Evolutionary conservation across 2,113 vertebrate genomes (phyloP), one percentile per base, ranked within the genome.

Genomic region (Pseudorhombus dupliciocellatus): DNA sequence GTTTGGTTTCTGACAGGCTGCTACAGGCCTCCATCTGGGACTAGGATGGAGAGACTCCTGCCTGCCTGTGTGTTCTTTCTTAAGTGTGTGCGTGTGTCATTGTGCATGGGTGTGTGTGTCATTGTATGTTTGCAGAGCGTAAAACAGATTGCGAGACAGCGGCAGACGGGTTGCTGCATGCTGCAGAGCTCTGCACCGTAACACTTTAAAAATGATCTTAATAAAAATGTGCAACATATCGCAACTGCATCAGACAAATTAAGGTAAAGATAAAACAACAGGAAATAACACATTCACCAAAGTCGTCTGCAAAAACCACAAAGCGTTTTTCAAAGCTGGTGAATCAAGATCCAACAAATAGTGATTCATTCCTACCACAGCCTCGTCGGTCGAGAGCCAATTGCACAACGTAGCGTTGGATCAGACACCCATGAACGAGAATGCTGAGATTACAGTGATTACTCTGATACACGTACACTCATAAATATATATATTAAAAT

Each of bases 1-100:
- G 66, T 77, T 84, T 74, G 73, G 76, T 83, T 86, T 79, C 76
- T 79, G 81, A 81, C 90, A 90, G 82, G 90, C 81, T 74, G 80
- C 80, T 77, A 85, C 90, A 90, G 72, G 90, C 63, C 86, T 37
- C 25, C 51, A 66, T 84, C 63, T 81, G 75, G 75, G 66, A 68
- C 73, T 55, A 63, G 68, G 75, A 71, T 28, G 65, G 50, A 64
- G 31, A 31, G 15, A 66, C 72, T 66, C 63, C 42, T 59, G 62
- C 54, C 42, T 63, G 59, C 20, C 7, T 21, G 46, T 44, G 55
- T 37, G 25, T 25, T 21, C 22, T 55, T 46, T 24, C 20, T 6
- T 56, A 8, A 9, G 52, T 25, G 53, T 20, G 54, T 56, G 59
- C 76, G 75, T 62, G 4, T 51, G 63, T 62, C 54, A 67, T 24